phyloP scores from a whole-genome alignment of 2,888 invertebrate genomes.

The Cerastis rubricosa region DNA sequence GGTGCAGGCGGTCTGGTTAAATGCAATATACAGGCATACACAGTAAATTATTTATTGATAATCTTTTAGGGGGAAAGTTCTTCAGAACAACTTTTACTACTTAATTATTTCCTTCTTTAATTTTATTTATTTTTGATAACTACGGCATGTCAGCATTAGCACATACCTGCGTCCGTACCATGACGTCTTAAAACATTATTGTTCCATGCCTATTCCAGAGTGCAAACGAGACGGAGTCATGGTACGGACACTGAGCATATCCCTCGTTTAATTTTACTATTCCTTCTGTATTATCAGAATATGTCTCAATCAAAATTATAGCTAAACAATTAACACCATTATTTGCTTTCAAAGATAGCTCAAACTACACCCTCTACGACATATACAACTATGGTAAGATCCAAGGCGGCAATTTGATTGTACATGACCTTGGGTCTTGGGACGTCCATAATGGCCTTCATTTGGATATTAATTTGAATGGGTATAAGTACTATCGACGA shows the following conservation, averaged over 20 bases:
- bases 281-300: background rate
- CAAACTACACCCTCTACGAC: constrained; percentile 70
- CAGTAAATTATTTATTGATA: background rate
- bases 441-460: constrained; percentile 54
- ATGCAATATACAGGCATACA: no score
- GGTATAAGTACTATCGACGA: constrained; percentile 77
- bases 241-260: background rate
- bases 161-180: no score
- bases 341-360: constrained; percentile 20
- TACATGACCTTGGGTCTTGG: constrained; percentile 72
- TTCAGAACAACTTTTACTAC: background rate
- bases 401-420: constrained; percentile 75
- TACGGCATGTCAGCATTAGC: background rate
- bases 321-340: background rate
- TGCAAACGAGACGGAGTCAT: no score
- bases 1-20: no score
- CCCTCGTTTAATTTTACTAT: background rate
- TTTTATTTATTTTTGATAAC: background rate
- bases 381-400: constrained; percentile 80
- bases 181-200: no score
- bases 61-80: background rate
- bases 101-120: background rate
- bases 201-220: no score
- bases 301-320: background rate
- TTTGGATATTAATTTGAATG: constrained; percentile 66